Evolutionary conservation across 2,797 vertebrate genomes (phyloP).

Genomic region (Alectoris magna): DNA sequence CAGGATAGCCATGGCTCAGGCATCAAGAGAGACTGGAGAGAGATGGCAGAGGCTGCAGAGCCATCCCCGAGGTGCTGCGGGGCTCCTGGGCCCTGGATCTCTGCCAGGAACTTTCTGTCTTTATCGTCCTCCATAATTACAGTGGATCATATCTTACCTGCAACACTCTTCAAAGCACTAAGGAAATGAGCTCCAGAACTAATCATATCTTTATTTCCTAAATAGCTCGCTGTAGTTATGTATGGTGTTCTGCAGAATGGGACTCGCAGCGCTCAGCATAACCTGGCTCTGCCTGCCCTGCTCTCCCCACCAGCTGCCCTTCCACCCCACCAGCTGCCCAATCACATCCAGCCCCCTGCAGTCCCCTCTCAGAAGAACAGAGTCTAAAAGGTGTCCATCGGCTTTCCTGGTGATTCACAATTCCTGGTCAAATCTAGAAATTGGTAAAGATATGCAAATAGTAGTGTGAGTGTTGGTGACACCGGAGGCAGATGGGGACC

Average conservation of each 20-base stretch:
- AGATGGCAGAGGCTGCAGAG: neutral
- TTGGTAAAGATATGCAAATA: neutral
- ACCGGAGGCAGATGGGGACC: neutral
- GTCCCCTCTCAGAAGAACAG: neutral
- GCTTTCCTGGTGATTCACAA: neutral
- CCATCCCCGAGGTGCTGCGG: neutral
- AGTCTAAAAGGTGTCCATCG: neutral
- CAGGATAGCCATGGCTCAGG: neutral
- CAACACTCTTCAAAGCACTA: conserved; percentile 41
- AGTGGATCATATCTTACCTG: conserved; percentile 47
- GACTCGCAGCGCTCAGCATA: fast-evolving
- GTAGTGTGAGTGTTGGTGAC: neutral
- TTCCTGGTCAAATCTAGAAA: neutral
- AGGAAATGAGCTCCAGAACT: conserved; percentile 58
- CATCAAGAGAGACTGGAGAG: neutral
- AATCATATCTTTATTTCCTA: conserved; percentile 45
- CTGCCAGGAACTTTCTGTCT: conserved; percentile 27
- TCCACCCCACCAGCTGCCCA: neutral
- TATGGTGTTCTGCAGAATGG: fast-evolving
- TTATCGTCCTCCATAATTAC: conserved; percentile 42
- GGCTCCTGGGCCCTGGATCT: neutral
- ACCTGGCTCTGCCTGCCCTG: neutral
- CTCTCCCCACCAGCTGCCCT: neutral
- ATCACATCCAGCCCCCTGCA: neutral
- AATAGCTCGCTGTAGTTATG: neutral